Percentiles rank a stretch among this genome's conserved stretches.
phyloP scores from a whole-genome alignment of 2,888 invertebrate genomes.

The Tholera decimalis region DNA sequence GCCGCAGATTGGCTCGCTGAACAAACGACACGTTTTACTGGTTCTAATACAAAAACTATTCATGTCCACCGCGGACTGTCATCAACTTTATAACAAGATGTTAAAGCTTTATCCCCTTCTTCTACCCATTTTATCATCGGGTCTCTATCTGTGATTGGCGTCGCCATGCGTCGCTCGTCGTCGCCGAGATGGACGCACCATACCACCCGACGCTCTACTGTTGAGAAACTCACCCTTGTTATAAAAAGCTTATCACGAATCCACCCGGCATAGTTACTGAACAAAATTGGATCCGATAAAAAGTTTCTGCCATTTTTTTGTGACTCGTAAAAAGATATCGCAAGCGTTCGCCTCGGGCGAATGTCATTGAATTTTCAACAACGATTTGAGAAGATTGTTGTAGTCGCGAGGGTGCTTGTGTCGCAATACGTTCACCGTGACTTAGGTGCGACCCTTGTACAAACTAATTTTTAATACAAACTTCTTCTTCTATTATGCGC shows the following conservation, averaged over 20 bases:
- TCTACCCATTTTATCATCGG: constrained; percentile 46
- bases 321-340: constrained; percentile 81
- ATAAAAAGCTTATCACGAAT: constrained; percentile 83
- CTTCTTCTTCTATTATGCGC: constrained; percentile 63
- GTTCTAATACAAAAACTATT: constrained; percentile 22
- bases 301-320: constrained; percentile 80
- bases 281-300: constrained; percentile 84
- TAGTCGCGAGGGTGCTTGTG: constrained; percentile 66
- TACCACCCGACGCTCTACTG: constrained; percentile 33
- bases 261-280: constrained; percentile 81
- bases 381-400: constrained; percentile 77
- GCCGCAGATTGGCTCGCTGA: constrained; percentile 61
- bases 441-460: constrained; percentile 65
- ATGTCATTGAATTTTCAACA: constrained; percentile 83
- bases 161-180: constrained; percentile 46
- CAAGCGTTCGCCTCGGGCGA: constrained; percentile 73
- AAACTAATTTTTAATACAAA: constrained; percentile 75
- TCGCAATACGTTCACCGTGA: constrained; percentile 68
- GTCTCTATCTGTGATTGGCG: constrained; percentile 62
- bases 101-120: constrained; percentile 54
- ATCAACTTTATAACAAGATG: constrained; percentile 40
- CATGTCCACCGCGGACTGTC: constrained; percentile 12
- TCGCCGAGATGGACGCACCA: constrained; percentile 36
- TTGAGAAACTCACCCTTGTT: constrained; percentile 73
- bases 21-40: constrained; percentile 56